Percentiles rank a stretch among this genome's conserved stretches.
Evolutionary conservation across 2,797 vertebrate species (phyloP).

Genomic region (Caiman crocodilus): DNA sequence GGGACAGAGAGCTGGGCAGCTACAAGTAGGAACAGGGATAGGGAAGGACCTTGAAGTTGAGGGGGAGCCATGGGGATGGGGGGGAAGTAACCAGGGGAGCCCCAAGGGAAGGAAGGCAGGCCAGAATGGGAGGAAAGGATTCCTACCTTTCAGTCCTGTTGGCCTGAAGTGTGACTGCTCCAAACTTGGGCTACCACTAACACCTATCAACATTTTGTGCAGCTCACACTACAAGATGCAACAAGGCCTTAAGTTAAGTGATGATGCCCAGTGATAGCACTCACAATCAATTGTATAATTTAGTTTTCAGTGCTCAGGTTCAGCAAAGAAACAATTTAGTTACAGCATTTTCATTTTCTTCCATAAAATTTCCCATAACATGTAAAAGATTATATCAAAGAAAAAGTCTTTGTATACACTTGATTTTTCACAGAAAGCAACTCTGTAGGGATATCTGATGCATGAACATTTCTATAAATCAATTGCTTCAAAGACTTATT

Average conservation of each 20-base stretch:
- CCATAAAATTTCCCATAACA: not conserved
- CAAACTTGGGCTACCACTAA: no score
- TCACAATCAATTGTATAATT: constrained; percentile 25
- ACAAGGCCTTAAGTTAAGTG: constrained; percentile 53
- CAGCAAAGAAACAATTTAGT: constrained; percentile 19
- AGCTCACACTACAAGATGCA: not conserved
- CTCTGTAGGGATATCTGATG: not conserved
- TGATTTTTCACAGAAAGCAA: not conserved
- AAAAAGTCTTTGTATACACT: not conserved
- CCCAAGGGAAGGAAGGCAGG: no score
- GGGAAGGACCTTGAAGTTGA: no score
- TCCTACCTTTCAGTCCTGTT: no score
- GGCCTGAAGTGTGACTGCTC: no score
- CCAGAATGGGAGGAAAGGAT: no score
- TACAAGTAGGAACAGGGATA: no score
- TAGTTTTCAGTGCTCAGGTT: constrained; percentile 32
- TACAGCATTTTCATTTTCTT: not conserved
- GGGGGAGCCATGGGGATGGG: no score
- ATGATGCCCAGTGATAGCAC: constrained; percentile 20
- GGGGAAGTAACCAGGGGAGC: no score
- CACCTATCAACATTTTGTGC: no score
- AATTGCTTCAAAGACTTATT: not conserved
- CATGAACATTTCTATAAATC: not conserved
- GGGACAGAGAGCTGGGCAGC: no score
- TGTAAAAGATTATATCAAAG: not conserved